These are phyloP conservation scores for Acronicta alni DNA, from an alignment of 2,888 invertebrate genomes.

Conservation along the genomic window DNA sequence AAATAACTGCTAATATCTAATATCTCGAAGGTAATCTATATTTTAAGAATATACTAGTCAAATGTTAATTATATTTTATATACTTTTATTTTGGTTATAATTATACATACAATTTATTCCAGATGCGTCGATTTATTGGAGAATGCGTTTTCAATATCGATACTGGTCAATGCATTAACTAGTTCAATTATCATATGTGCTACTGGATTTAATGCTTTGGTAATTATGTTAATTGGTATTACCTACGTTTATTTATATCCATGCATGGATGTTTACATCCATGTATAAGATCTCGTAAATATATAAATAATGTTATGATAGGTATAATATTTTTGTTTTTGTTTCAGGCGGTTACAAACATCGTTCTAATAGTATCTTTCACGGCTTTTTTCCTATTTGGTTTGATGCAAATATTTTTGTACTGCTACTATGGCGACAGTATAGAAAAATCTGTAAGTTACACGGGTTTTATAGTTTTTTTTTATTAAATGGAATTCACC, in stretches of 20 bases:
- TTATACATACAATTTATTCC: conserved; percentile 10
- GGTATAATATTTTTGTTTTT: no score
- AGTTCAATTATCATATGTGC: conserved; percentile 42
- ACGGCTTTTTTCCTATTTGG: conserved; percentile 27
- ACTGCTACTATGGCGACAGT: conserved; percentile 41
- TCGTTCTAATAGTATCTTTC: conserved; percentile 32
- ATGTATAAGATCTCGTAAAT: no score
- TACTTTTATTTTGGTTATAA: no score
- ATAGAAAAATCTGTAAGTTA: conserved; percentile 39
- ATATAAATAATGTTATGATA: no score
- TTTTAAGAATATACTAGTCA: no score
- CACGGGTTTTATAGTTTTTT: no score
- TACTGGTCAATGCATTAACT: conserved; percentile 34
- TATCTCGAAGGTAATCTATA: no score
- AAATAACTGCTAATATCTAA: no score
- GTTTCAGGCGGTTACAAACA: conserved; percentile 32
- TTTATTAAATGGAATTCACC: no score
- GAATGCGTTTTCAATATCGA: conserved; percentile 34
- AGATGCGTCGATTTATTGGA: conserved; percentile 45
- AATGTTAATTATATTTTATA: background rate
- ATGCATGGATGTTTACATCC: background rate
- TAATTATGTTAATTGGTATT: conserved; percentile 13
- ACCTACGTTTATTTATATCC: background rate
- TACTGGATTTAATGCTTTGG: conserved; percentile 46
- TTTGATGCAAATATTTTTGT: conserved; percentile 43